phyloP scores from a whole-genome alignment of 2,888 invertebrate genomes.

The Linyphia triangularis region DNA sequence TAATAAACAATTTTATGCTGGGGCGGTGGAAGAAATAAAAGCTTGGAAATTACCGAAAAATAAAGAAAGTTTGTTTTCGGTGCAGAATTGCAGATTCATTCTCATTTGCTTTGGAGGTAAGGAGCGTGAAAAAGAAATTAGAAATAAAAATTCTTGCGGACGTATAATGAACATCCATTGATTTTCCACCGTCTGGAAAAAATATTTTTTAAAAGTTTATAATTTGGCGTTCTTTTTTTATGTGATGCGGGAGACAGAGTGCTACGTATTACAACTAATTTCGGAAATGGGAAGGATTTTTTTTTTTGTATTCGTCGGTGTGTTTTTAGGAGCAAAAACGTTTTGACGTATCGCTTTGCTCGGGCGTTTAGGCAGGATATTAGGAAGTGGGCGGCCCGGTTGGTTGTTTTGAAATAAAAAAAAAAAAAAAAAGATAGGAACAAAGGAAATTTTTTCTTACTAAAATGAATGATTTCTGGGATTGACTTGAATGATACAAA shows the following conservation, averaged over 20 bases:
- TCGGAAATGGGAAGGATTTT: not conserved
- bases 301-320: too few species aligned
- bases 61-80: constrained; percentile 47
- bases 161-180: constrained; percentile 61
- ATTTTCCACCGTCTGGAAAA: constrained; percentile 26
- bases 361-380: constrained; percentile 1
- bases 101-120: constrained; percentile 37
- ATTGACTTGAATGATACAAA: too few species aligned
- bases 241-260: not conserved
- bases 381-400: too few species aligned
- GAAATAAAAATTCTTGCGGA: not conserved
- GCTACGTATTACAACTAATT: constrained; percentile 27
- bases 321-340: constrained; percentile 3
- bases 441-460: too few species aligned
- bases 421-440: too few species aligned
- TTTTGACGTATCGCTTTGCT: constrained; percentile 28
- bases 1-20: constrained; percentile 21
- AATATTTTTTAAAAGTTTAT: constrained; percentile 48
- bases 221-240: constrained; percentile 24
- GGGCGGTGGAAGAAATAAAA: not conserved
- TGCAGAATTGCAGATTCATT: constrained; percentile 39
- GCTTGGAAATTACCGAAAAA: not conserved
- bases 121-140: constrained; percentile 34
- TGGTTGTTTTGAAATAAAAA: too few species aligned
- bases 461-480: too few species aligned